Conservation (phyloP, 2,888 invertebrate genomes). For the Plagodis pulveraria region DNA sequence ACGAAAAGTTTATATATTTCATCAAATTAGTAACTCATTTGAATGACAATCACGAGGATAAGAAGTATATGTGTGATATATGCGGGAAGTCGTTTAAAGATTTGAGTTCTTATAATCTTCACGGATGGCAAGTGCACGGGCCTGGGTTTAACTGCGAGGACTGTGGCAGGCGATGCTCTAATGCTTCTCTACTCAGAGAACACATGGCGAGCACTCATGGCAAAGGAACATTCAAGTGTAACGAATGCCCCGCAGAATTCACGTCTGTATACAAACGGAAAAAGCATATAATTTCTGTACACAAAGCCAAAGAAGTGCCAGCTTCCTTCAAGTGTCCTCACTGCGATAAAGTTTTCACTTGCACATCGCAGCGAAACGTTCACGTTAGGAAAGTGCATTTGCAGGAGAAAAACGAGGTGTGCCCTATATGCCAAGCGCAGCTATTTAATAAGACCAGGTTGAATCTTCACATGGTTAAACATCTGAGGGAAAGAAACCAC, state of each 20-base stretch:
- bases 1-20: slow-evolving; percentile 28
- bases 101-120: slow-evolving; percentile 14
- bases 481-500: slow-evolving; percentile 72
- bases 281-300: slow-evolving; percentile 49
- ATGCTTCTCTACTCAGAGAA: slow-evolving; percentile 23
- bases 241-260: slow-evolving; percentile 50
- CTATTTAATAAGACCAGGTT: slow-evolving; percentile 55
- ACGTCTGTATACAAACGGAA: slow-evolving; percentile 46
- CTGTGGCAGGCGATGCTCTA: slow-evolving; percentile 48
- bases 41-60: slow-evolving; percentile 23
- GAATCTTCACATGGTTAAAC: slow-evolving; percentile 70
- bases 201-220: slow-evolving; percentile 51
- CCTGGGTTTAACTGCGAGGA: slow-evolving; percentile 43
- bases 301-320: slow-evolving; percentile 42
- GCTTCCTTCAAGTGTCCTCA: slow-evolving; percentile 46
- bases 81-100: slow-evolving; percentile 28
- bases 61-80: slow-evolving; percentile 27
- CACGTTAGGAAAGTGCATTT: slow-evolving; percentile 57
- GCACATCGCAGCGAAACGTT: slow-evolving; percentile 51
- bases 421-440: slow-evolving; percentile 54
- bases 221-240: slow-evolving; percentile 46
- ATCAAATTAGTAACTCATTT: slow-evolving; percentile 28
- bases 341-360: slow-evolving; percentile 55
- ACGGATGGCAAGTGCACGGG: slow-evolving; percentile 24
- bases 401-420: slow-evolving; percentile 56